Evolutionary conservation across 2,888 invertebrate species (phyloP).

Genomic region (Dicyrtoma fusca): DNA sequence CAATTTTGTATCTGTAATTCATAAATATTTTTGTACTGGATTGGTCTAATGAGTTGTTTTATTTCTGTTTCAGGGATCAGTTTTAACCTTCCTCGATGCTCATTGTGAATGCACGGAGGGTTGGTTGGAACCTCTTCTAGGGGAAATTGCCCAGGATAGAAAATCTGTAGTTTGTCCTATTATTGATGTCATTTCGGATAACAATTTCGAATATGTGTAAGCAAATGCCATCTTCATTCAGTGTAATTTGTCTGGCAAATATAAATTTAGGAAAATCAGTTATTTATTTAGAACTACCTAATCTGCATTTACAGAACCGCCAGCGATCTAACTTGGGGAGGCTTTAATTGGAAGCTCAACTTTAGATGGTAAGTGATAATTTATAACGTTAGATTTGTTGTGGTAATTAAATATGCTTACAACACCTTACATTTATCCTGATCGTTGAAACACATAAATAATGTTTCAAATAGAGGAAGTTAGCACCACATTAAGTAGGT

Average conservation of each 20-base stretch:
- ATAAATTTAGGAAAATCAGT: no score
- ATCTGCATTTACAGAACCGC: constrained; percentile 32
- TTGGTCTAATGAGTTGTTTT: not conserved
- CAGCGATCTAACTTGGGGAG: constrained; percentile 97
- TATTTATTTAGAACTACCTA: no score
- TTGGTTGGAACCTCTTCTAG: constrained; percentile 95
- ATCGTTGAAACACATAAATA: no score
- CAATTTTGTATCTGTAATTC: not conserved
- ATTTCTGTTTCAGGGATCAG: constrained; percentile 72
- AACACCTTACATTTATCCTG: no score
- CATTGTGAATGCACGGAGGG: constrained; percentile 98
- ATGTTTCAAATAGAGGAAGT: no score
- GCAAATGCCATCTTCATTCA: no score
- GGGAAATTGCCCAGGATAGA: constrained; percentile 88
- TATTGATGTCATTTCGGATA: constrained; percentile 98
- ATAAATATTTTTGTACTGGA: constrained; percentile 7
- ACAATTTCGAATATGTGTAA: constrained; percentile 93
- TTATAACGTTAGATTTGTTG: no score
- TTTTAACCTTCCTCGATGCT: constrained; percentile 95
- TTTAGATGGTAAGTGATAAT: constrained; percentile 83
- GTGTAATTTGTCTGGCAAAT: no score
- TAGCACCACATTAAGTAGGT: no score
- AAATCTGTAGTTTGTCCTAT: constrained; percentile 96
- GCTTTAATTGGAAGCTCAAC: constrained; percentile 99
- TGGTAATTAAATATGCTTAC: no score